A percentile compares a stretch with the other conserved stretches of the same genome.
These are phyloP conservation scores for Gorsachius magnificus DNA, from an alignment of 2,797 vertebrate genomes.

Conservation along the genomic window DNA sequence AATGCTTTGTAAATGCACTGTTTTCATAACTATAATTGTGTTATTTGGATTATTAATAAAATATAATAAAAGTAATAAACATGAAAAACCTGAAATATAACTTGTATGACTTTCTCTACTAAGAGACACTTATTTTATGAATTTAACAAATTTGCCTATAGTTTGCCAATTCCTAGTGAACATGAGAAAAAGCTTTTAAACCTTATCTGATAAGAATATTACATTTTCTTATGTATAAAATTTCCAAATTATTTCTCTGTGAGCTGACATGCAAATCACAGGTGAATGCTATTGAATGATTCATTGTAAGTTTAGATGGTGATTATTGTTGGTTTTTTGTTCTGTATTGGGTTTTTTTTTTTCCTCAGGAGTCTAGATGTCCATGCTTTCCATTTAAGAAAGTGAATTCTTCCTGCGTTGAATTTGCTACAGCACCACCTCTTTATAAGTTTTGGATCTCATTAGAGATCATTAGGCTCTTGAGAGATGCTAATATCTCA, in stretches of 20 bases:
- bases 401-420: not conserved
- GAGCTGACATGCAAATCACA: not conserved
- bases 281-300: not conserved
- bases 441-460: constrained; percentile 43
- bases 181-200: not conserved
- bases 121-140: not conserved
- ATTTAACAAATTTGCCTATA: not conserved
- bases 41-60: not conserved
- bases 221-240: not conserved
- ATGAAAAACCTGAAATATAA: not conserved
- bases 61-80: not conserved
- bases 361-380: not conserved
- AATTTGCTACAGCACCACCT: not conserved
- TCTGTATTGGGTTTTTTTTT: not conserved
- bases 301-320: not conserved
- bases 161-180: not conserved
- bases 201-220: not conserved
- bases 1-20: not conserved
- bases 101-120: not conserved
- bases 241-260: not conserved
- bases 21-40: not conserved
- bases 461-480: constrained; percentile 46
- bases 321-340: fast-evolving
- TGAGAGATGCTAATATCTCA: constrained; percentile 18
- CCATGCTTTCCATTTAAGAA: not conserved